Conservation (phyloP, 2,113 vertebrate genomes). For the Capricornis sumatraensis region DNA sequence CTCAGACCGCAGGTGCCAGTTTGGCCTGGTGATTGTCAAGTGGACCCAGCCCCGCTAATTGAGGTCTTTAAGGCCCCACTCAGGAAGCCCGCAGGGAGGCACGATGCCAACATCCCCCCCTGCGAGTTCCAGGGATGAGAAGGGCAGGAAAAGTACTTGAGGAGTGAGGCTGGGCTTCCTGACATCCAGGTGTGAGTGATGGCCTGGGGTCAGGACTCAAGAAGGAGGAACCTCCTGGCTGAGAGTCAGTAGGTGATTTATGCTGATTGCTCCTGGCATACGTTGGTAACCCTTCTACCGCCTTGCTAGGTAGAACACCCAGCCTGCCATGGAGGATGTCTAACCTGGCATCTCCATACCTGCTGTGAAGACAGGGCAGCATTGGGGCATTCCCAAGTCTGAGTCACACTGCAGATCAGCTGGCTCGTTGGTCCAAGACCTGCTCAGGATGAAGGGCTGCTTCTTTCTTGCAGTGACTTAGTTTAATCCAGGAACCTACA, state of each 20-base stretch:
- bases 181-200: neutral
- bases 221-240: rapidly evolving
- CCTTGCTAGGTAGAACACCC: rapidly evolving
- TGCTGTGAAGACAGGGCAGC: neutral
- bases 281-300: rapidly evolving
- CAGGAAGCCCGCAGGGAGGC: neutral
- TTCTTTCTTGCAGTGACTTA: neutral
- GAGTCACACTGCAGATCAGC: rapidly evolving
- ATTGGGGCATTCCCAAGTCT: rapidly evolving
- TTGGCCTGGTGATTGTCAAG: conserved; percentile 42
- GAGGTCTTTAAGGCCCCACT: neutral
- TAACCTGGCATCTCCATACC: neutral
- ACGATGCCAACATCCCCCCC: neutral
- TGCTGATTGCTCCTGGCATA: rapidly evolving
- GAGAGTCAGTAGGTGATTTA: neutral
- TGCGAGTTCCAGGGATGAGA: neutral
- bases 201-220: neutral
- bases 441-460: neutral
- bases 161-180: neutral
- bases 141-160: rapidly evolving
- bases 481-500: neutral
- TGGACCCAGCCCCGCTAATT: conserved; percentile 47
- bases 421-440: rapidly evolving
- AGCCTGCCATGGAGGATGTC: neutral
- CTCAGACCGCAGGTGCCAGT: conserved; percentile 63